Conservation (phyloP, 2,888 invertebrate species). For the Zele albiditarsus region DNA sequence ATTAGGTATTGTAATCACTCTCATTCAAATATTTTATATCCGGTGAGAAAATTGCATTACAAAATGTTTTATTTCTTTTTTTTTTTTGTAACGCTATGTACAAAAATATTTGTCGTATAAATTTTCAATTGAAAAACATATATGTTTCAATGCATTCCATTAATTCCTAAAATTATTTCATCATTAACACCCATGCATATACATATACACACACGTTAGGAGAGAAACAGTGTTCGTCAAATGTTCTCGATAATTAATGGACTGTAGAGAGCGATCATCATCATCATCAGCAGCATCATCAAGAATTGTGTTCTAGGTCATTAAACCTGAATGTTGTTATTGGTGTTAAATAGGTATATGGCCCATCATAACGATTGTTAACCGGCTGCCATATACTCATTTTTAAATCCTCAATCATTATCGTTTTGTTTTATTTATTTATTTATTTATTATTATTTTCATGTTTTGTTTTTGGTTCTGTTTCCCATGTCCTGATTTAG, state of each 20-base stretch:
- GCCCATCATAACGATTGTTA: conserved; percentile 27
- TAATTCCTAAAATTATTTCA: background rate
- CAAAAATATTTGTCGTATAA: background rate
- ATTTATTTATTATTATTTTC: conserved; percentile 4
- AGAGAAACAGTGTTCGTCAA: background rate
- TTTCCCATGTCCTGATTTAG: conserved; percentile 62
- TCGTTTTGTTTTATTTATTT: conserved; percentile 1
- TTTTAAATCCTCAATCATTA: conserved; percentile 13
- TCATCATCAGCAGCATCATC: conserved; percentile 19
- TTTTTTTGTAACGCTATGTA: too few relatives aligned
- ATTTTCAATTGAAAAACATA: background rate
- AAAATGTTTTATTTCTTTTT: too few relatives aligned
- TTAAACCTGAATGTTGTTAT: conserved; percentile 41
- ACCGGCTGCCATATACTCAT: conserved; percentile 17
- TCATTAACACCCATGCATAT: background rate
- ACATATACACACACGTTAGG: background rate
- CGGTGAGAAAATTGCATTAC: background rate
- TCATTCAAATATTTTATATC: too few relatives aligned
- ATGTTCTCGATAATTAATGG: background rate
- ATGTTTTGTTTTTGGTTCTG: background rate
- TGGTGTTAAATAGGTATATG: conserved; percentile 31
- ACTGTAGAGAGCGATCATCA: background rate
- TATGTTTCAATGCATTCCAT: background rate
- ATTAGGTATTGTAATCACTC: too few relatives aligned
- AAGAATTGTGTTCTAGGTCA: conserved; percentile 38